These are phyloP conservation scores for Scaptodrosophila latifasciaeformis DNA, from an alignment of 2,888 invertebrate genomes.

Conservation along the genomic window DNA sequence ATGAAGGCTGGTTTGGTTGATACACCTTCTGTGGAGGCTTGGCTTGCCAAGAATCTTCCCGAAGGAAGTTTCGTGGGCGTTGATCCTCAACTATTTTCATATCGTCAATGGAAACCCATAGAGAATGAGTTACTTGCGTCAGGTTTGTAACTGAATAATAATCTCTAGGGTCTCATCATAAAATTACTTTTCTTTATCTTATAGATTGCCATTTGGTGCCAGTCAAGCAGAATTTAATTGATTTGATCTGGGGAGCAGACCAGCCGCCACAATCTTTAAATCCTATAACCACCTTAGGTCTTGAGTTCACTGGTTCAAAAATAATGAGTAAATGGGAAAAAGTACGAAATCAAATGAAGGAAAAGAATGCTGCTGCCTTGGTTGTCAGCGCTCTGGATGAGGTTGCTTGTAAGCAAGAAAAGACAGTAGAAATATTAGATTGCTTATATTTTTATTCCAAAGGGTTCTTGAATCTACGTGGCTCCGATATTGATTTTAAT, in stretches of 20 bases:
- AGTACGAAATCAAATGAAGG: constrained; percentile 80
- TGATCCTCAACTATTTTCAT: constrained; percentile 81
- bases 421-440: background rate
- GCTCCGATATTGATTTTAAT: constrained; percentile 93
- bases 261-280: constrained; percentile 78
- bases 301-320: constrained; percentile 78
- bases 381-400: constrained; percentile 91
- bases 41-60: constrained; percentile 80
- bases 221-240: constrained; percentile 83
- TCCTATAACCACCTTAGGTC: constrained; percentile 76
- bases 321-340: constrained; percentile 81
- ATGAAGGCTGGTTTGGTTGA: constrained; percentile 86
- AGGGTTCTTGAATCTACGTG: constrained; percentile 93
- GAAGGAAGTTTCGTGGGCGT: constrained; percentile 82
- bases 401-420: constrained; percentile 83
- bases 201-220: constrained; percentile 80
- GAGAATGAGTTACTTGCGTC: constrained; percentile 77
- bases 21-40: constrained; percentile 77
- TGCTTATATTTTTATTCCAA: constrained; percentile 21
- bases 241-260: constrained; percentile 80
- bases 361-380: constrained; percentile 80
- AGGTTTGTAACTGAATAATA: constrained; percentile 22
- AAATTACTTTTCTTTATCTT: background rate
- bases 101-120: constrained; percentile 79
- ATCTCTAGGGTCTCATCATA: background rate